phyloP scores from a whole-genome alignment of 2,113 vertebrate species.

The Oncorhynchus mykiss region DNA sequence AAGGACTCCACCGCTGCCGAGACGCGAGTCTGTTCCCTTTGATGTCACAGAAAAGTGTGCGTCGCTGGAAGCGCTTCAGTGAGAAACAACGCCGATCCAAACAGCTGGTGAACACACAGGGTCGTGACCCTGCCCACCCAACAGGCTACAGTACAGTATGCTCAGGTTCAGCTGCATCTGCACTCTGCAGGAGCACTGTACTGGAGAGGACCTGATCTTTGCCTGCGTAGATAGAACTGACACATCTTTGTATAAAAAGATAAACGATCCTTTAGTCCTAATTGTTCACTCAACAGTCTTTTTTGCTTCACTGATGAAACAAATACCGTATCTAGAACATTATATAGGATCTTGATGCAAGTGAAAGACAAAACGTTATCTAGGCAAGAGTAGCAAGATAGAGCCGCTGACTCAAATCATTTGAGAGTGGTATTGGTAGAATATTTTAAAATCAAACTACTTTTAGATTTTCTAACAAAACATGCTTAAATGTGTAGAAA shows the following conservation, averaged over 20 bases:
- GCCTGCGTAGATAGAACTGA: slow-evolving; percentile 26
- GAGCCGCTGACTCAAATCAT: too few species aligned
- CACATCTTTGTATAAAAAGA: slow-evolving; percentile 46
- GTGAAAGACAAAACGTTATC: too few species aligned
- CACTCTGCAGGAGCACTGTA: neutral
- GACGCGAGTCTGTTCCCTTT: slow-evolving; percentile 13
- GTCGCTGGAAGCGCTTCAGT: slow-evolving; percentile 15
- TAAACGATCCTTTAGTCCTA: slow-evolving; percentile 52
- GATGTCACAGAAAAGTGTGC: slow-evolving; percentile 7
- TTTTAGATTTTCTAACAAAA: too few species aligned
- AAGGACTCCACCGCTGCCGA: neutral
- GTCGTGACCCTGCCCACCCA: slow-evolving; percentile 17
- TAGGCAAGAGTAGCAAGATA: too few species aligned
- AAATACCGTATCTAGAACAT: too few species aligned
- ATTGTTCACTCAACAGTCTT: slow-evolving; percentile 40
- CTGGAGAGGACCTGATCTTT: slow-evolving; percentile 12
- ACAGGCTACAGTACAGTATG: neutral
- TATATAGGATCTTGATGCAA: too few species aligned
- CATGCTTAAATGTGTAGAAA: too few species aligned
- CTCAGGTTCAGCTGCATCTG: neutral
- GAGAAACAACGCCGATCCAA: neutral
- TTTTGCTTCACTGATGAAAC: too few species aligned
- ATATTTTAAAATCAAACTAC: too few species aligned
- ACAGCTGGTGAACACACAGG: slow-evolving; percentile 9
- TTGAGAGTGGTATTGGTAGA: too few species aligned